Base-by-base conservation (phyloP, 1,140 invertebrate species). In the Argopecten irradians region DNA sequence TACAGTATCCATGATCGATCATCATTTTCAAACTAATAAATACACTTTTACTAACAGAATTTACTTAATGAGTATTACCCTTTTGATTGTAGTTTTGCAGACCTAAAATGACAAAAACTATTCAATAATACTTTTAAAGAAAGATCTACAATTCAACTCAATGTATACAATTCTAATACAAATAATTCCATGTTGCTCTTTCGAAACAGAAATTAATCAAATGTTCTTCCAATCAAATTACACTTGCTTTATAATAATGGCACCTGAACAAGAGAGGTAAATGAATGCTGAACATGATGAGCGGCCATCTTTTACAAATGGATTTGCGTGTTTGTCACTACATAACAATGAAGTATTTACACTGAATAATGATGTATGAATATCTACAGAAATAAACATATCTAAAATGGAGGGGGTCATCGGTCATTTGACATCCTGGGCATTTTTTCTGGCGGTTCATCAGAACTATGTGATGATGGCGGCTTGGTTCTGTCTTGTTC, bases 321-420 rank as follows among this genome's bases (percentile, higher is more conserved):
- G 55, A 71, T 71, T 71, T 71, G 55, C 55, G n/a, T 71, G 14
- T 71, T 71, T 71, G 55, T 71, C 55, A 28, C 5, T 71, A 71
- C 28, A 28, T 71, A 71, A 71, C 8, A 71, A 71, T 71, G 55
- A 28, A n/a, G 22, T 71, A 71, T 71, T n/a, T 71, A 71, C 55
- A 71, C 28, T 71, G 55, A 71, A 71, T 7, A 28, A 71, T 71
- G 55, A 71, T 71, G 55, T 71, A 28, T 71, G 55, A 71, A 8
- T 71, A 71, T 71, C 16, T 71, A 71, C 55, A 71, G 55, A 71
- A 71, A 71, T 71, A 7, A 71, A 71, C 16, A 16, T 28, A 71
- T 71, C 55, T 71, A 71, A 71, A n/a, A 71, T 71, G 55, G 55
- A 71, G 55, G 55, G 55, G 55, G 55, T 71, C 55, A 71, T 71